Conservation (phyloP, 2,113 vertebrate species). For the Pelodiscus sinensis region DNA sequence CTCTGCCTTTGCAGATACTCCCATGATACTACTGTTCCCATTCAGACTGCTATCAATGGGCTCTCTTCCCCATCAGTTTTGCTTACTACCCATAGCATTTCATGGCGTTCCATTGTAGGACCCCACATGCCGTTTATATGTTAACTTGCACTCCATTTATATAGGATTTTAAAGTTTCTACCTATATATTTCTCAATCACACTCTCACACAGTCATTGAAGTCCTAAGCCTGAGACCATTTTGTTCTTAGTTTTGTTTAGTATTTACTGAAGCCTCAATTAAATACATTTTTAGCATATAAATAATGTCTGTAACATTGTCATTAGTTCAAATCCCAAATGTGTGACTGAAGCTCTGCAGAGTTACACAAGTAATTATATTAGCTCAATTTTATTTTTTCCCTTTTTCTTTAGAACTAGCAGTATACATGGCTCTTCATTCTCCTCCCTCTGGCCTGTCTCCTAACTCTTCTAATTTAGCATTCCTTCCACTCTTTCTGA, state of each 20-base stretch:
- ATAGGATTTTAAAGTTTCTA: neutral
- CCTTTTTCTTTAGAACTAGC: neutral
- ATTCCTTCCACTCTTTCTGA: neutral
- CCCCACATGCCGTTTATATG: neutral
- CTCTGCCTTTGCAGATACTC: neutral
- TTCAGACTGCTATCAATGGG: neutral
- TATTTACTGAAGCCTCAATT: neutral
- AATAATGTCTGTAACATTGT: neutral
- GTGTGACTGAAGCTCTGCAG: neutral
- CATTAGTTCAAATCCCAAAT: neutral
- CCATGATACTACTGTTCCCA: accelerated
- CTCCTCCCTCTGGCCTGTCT: neutral
- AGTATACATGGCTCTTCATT: neutral
- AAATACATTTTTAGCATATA: neutral
- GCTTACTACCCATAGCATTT: neutral
- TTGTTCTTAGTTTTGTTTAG: neutral
- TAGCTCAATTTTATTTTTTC: neutral
- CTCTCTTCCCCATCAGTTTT: neutral
- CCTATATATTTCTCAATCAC: neutral
- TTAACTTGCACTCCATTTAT: neutral
- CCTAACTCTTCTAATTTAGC: neutral
- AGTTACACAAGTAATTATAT: neutral
- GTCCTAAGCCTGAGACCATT: neutral
- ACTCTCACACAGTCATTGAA: neutral
- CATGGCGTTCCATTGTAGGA: neutral